These are phyloP conservation scores for Dysmachus trigonus DNA, from an alignment of 2,888 invertebrate genomes.

Conservation along the genomic window DNA sequence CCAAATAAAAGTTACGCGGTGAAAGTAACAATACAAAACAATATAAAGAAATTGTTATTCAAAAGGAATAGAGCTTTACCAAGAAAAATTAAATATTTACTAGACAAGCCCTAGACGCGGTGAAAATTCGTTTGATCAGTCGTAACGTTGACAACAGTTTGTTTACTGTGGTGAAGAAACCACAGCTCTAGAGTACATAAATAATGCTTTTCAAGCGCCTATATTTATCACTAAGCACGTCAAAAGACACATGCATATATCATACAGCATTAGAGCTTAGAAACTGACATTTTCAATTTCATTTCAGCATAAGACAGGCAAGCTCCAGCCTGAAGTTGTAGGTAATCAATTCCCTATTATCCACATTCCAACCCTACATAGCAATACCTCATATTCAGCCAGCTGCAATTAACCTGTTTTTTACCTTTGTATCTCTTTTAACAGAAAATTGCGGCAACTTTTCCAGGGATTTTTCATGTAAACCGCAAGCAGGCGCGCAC, in stretches of 20 bases:
- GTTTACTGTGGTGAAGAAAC: not conserved
- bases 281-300: not conserved
- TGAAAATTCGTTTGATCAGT: not conserved
- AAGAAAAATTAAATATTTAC: not conserved
- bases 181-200: not conserved
- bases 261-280: not conserved
- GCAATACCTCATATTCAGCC: not conserved
- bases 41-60: not conserved
- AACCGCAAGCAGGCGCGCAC: not conserved
- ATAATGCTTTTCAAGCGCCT: not conserved
- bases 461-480: not conserved
- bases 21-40: not conserved
- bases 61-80: not conserved
- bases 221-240: not conserved
- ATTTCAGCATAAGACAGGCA: not conserved
- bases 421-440: not conserved
- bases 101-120: not conserved
- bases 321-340: not conserved
- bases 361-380: not conserved
- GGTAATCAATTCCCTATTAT: constrained; percentile 9
- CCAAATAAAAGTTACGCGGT: not conserved
- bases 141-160: not conserved
- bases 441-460: not conserved
- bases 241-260: not conserved
- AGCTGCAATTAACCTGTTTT: constrained; percentile 6